These are phyloP conservation scores for Gymnocephalus cernua DNA, from an alignment of 2,113 vertebrate genomes.

Conservation along the genomic window DNA sequence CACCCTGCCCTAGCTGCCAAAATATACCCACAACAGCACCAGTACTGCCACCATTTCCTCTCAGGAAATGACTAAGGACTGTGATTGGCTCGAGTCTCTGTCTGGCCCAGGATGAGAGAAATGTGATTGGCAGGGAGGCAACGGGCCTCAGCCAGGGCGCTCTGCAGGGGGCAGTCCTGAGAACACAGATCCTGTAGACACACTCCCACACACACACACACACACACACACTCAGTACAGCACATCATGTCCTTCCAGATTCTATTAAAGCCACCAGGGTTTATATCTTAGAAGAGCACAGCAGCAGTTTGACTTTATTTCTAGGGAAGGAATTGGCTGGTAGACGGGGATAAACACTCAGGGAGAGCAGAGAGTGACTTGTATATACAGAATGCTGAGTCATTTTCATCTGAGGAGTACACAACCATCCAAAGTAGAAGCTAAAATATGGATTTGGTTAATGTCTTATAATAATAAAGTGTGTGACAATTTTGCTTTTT, in stretches of 20 bases:
- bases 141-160: conserved; percentile 30
- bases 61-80: conserved; percentile 68
- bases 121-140: conserved; percentile 63
- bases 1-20: conserved; percentile 23
- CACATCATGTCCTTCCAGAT: conserved; percentile 43
- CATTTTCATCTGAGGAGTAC: conserved; percentile 45
- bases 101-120: conserved; percentile 65
- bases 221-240: background rate
- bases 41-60: conserved; percentile 57
- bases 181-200: conserved; percentile 47
- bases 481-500: conserved; percentile 32
- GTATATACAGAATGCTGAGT: conserved; percentile 48
- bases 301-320: conserved; percentile 42
- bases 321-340: conserved; percentile 35
- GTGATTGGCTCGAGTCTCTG: conserved; percentile 61
- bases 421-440: conserved; percentile 31
- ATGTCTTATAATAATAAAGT: conserved; percentile 29
- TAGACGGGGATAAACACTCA: conserved; percentile 33
- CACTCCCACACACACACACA: conserved; percentile 7
- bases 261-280: conserved; percentile 48
- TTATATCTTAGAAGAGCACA: conserved; percentile 24
- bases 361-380: conserved; percentile 34
- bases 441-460: conserved; percentile 42
- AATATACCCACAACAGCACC: conserved; percentile 48
- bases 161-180: conserved; percentile 59